Evolutionary conservation across 35 echinoderm and acorn worm species (phyloP).

Genomic region (Anneissia japonica): DNA sequence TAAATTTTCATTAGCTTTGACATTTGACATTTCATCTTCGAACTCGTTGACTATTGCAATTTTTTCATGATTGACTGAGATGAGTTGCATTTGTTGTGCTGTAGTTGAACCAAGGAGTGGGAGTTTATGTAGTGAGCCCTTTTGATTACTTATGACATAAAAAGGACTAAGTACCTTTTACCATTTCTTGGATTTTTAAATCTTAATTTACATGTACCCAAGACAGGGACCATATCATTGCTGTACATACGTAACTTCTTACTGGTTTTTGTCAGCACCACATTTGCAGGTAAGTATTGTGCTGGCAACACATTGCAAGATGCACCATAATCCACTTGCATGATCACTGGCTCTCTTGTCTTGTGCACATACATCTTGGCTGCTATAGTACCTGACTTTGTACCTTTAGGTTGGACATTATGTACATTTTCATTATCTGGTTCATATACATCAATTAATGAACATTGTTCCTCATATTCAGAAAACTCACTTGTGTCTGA

Average conservation of each 20-base stretch:
- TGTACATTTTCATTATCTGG: no score
- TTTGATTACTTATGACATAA: constrained; percentile 10
- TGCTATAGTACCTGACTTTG: not conserved
- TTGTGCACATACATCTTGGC: not conserved
- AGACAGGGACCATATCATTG: constrained; percentile 4
- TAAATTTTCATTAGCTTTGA: not conserved
- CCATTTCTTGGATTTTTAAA: constrained; percentile 17
- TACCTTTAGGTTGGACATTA: not conserved
- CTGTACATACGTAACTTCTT: constrained; percentile 31
- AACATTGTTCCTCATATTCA: not conserved
- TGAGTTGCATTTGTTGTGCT: constrained; percentile 46
- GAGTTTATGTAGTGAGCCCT: not conserved
- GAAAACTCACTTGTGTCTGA: not conserved
- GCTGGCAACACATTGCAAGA: constrained; percentile 24
- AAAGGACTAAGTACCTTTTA: constrained; percentile 16
- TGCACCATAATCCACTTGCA: constrained; percentile 48
- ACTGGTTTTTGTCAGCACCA: not conserved
- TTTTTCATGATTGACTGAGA: constrained; percentile 34
- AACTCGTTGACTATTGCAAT: not conserved
- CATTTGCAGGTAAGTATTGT: constrained; percentile 2
- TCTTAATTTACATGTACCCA: constrained; percentile 15
- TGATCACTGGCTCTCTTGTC: not conserved
- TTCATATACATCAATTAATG: no score
- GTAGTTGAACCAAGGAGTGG: constrained; percentile 39
- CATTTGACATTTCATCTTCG: not conserved